Percentiles rank a stretch among this genome's conserved stretches.
Evolutionary conservation across 2,888 invertebrate genomes (phyloP).

Genomic region (Crematogaster levior): DNA sequence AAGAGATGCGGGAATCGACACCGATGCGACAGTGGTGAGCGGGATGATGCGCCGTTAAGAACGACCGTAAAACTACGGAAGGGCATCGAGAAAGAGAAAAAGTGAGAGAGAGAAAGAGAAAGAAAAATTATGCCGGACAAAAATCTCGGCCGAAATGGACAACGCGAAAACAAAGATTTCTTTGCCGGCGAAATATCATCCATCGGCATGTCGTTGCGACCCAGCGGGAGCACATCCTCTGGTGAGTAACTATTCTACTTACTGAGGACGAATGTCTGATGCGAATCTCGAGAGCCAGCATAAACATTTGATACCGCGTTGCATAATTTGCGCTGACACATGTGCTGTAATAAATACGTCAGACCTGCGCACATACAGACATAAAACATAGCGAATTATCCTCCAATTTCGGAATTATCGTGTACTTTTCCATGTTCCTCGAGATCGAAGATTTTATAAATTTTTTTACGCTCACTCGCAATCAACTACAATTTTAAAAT

Average conservation of each 20-base stretch:
- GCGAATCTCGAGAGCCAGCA: constrained; percentile 31
- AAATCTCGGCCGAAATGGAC: constrained; percentile 81
- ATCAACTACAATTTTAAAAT: neutral
- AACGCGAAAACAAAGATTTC: constrained; percentile 81
- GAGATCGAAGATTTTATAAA: neutral
- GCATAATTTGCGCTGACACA: constrained; percentile 18
- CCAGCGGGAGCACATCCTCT: constrained; percentile 91
- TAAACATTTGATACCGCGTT: neutral
- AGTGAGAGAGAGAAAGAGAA: constrained; percentile 39
- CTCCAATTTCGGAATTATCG: neutral
- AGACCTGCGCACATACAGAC: neutral
- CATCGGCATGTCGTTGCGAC: constrained; percentile 93
- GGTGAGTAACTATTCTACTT: constrained; percentile 86
- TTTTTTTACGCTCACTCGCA: neutral
- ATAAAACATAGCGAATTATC: neutral
- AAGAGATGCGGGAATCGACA: constrained; percentile 60
- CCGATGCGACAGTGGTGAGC: constrained; percentile 33
- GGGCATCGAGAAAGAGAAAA: constrained; percentile 56
- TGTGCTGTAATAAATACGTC: constrained; percentile 17
- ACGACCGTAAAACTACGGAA: constrained; percentile 40
- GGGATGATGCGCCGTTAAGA: constrained; percentile 52
- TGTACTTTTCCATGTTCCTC: neutral
- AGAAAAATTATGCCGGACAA: constrained; percentile 83
- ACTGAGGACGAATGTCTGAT: constrained; percentile 22
- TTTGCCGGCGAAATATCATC: constrained; percentile 91